Evolutionary conservation across 2,797 vertebrate species (phyloP).

Genomic region (Alca torda): DNA sequence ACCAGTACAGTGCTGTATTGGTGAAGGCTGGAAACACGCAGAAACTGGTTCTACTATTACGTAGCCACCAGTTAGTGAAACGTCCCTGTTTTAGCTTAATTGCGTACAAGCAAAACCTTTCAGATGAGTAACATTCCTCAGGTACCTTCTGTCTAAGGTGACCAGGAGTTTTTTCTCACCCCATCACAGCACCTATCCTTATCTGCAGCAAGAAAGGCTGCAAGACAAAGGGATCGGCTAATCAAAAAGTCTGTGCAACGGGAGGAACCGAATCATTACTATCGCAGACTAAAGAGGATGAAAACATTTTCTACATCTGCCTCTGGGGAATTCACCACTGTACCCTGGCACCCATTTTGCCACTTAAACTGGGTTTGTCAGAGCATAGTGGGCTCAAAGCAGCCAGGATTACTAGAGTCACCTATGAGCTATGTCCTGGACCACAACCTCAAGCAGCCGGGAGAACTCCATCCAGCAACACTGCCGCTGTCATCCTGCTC

Average conservation of each 20-base stretch:
- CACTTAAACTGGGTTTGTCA: background rate
- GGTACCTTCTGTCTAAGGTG: background rate
- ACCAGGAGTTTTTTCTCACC: background rate
- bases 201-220: background rate
- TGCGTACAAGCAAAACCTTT: background rate
- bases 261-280: background rate
- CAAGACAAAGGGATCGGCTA: background rate
- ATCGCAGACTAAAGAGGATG: background rate
- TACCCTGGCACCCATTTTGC: background rate
- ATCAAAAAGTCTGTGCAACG: background rate
- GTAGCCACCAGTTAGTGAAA: background rate
- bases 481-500: background rate
- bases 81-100: background rate
- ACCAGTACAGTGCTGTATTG: background rate
- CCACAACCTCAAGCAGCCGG: fast-evolving
- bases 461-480: background rate
- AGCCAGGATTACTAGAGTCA: background rate
- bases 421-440: background rate
- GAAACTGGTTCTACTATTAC: background rate
- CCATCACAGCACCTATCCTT: background rate
- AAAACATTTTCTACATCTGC: background rate
- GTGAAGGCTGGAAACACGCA: background rate
- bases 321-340: background rate
- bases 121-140: background rate
- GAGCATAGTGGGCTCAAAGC: background rate